A percentile compares a stretch with the other conserved stretches of the same genome.
Evolutionary conservation across 2,888 invertebrate genomes (phyloP).

Genomic region (Hartigia nigra): DNA sequence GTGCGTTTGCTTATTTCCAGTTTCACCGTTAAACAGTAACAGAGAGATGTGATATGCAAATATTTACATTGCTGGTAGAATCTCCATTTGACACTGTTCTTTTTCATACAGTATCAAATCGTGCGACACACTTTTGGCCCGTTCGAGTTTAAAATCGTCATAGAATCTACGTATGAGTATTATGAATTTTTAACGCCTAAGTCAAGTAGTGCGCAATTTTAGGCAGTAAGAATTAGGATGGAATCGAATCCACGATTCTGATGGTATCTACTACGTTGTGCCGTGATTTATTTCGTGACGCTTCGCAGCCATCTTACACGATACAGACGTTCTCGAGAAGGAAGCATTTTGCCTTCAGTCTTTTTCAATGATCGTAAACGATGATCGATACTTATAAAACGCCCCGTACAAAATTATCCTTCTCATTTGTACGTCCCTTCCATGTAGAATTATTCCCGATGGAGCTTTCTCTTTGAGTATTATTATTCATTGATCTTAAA

Average conservation of each 20-base stretch:
- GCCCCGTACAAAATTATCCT: neutral
- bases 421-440: neutral
- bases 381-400: neutral
- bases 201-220: neutral
- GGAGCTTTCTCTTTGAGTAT: neutral
- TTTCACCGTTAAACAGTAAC: neutral
- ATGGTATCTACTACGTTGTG: slow-evolving; percentile 13
- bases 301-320: slow-evolving; percentile 5
- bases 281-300: slow-evolving; percentile 1
- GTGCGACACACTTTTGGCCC: neutral
- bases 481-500: neutral
- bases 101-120: neutral
- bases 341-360: slow-evolving; percentile 31
- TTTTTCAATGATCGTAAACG: slow-evolving; percentile 23
- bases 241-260: slow-evolving; percentile 23
- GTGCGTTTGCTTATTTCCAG: slow-evolving; percentile 1
- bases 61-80: neutral
- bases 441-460: neutral
- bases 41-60: slow-evolving; percentile 4
- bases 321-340: slow-evolving; percentile 11
- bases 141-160: neutral
- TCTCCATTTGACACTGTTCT: neutral
- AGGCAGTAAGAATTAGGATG: slow-evolving; percentile 34
- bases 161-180: neutral
- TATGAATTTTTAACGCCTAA: neutral